phyloP scores from a whole-genome alignment of 2,888 invertebrate species.

The Fragum sueziense region DNA sequence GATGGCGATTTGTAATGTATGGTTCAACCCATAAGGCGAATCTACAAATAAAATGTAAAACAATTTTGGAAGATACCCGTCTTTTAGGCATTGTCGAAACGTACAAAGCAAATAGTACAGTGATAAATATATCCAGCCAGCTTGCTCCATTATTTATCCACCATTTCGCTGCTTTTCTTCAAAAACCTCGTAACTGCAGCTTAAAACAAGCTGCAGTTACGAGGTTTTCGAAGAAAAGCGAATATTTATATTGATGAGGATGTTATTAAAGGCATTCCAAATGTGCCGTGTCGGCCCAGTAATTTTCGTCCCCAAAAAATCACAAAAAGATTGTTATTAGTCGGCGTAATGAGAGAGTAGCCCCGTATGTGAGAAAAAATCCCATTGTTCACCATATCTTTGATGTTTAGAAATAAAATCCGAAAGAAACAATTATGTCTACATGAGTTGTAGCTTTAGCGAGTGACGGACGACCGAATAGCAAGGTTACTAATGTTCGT shows the following conservation, averaged over 20 bases:
- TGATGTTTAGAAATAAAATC: slow-evolving; percentile 28
- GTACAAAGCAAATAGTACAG: slow-evolving; percentile 11
- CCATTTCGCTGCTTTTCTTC: too few relatives aligned
- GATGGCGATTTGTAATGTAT: background rate
- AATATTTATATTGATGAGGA: slow-evolving; percentile 40
- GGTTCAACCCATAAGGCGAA: background rate
- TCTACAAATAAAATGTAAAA: background rate
- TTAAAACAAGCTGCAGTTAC: too few relatives aligned
- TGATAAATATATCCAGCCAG: slow-evolving; percentile 2
- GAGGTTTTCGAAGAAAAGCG: too few relatives aligned
- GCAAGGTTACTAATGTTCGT: background rate
- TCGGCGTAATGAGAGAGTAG: slow-evolving; percentile 34
- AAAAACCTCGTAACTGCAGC: too few relatives aligned
- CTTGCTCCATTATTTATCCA: slow-evolving; percentile 22
- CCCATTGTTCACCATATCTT: slow-evolving; percentile 35
- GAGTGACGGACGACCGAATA: background rate
- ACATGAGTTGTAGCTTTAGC: background rate
- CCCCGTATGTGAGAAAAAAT: slow-evolving; percentile 22
- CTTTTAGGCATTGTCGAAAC: background rate
- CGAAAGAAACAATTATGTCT: slow-evolving; percentile 18
- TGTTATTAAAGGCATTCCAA: slow-evolving; percentile 41
- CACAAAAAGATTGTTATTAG: slow-evolving; percentile 45
- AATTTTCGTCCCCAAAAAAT: slow-evolving; percentile 48
- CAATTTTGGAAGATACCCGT: background rate
- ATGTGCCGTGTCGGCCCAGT: slow-evolving; percentile 10